Base-by-base conservation (phyloP, 2,113 vertebrate species). In the Tichodroma muraria region DNA sequence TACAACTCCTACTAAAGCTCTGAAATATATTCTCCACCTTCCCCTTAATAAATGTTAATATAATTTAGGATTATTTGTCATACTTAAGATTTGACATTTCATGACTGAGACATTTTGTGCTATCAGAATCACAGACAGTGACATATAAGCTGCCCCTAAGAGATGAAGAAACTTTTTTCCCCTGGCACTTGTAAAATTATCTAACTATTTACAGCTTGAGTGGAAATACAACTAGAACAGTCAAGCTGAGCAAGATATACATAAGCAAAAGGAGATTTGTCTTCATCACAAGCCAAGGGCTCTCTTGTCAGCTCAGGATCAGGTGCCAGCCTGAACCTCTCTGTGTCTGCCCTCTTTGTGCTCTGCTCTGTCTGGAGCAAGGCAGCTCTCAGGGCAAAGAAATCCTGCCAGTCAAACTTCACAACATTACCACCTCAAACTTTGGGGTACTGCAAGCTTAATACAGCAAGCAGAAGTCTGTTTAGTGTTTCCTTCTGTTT, bases 41-140 rank as follows among this genome's bases (percentile, higher is more conserved):
- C 65, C 81, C 85, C 70, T 80, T 95, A 83, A 95, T 90, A 87
- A 95, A 89, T 86, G 85, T 68, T 95, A 90, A 89, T 65, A 76
- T 21, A 61, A 81, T 90, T 94, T 93, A 69, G 50, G 70, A 87
- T 75, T 94, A 87, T 78, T 85, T 94, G 25, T 93, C 70, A 75
- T 87, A 77, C 33, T 85, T 60, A 52, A 78, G 64, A 79, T 81
- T 49, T 85, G 82, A 69, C 73, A 91, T 93, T 90, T 94, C 73
- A 64, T 64, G 76, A 61, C 66, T 16, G n/a, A 93, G 84, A 72
- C 57, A 76, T 83, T 93, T 94, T 70, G 61, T 70, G 45, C 42
- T 84, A 57, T 50, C 25, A 50, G 47, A 81, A 38, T 54, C 49
- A 69, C 2, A 1, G 68, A 77, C 60, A 80, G 50, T 50, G 52